phyloP scores from a whole-genome alignment of 2,797 vertebrate genomes.

The Pogonophryne albipinna region DNA sequence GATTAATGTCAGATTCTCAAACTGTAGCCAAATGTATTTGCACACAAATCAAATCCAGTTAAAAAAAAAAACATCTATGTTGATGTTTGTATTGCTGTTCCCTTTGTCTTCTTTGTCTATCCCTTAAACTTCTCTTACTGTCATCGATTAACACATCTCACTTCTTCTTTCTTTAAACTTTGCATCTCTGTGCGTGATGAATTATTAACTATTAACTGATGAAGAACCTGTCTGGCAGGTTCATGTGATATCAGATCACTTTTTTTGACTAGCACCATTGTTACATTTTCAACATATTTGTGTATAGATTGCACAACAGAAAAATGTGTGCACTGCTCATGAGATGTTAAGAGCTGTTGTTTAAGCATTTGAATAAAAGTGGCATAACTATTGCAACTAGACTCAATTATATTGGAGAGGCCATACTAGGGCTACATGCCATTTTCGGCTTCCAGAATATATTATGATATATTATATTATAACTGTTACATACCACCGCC shows the following conservation, averaged over 20 bases:
- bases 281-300: neutral
- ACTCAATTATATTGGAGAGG: too few species aligned
- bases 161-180: slow-evolving; percentile 9
- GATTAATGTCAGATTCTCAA: too few species aligned
- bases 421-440: too few species aligned
- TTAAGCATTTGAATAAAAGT: neutral
- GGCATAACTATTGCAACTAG: neutral
- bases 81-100: slow-evolving; percentile 5
- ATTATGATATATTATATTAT: too few species aligned
- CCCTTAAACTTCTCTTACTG: slow-evolving; percentile 16
- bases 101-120: slow-evolving; percentile 9
- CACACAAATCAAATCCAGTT: neutral
- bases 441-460: too few species aligned
- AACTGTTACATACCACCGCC: too few species aligned
- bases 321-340: neutral
- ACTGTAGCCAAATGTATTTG: neutral
- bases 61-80: neutral
- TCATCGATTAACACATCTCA: neutral
- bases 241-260: neutral
- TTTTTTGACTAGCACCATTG: neutral
- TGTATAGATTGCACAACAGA: slow-evolving; percentile 7
- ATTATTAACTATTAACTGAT: neutral
- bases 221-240: slow-evolving; percentile 4
- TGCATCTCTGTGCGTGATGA: neutral
- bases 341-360: neutral